Base-by-base conservation (phyloP, 1,140 invertebrate species). In the Pogonognathellus flavescens region DNA sequence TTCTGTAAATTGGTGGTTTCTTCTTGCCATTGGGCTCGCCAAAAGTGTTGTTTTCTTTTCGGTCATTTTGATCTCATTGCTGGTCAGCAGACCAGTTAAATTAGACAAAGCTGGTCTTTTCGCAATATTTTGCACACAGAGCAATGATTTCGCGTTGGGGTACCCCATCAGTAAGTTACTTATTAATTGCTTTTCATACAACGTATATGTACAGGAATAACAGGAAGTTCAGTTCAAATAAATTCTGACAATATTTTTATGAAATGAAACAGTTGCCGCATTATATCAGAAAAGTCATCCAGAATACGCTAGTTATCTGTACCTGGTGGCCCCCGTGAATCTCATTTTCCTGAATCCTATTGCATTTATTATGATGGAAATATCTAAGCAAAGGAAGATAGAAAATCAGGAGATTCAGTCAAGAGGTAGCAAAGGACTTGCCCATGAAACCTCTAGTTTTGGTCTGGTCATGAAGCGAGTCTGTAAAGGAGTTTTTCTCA, bases 61-160 rank as follows among this genome's bases (percentile, higher is more conserved):
- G 41, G 97, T 99, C 7, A 92, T 95, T 13, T 89, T 95, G 25
- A 92, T 98, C 14, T 96, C 95, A 4, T 88, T 97, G 81, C 89
- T 98, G 49, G 93, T 97, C 18, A 94, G 94, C 9, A 94, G 94
- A 90, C 95, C 96, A 9, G 90, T 94, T 7, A 95, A 97, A 91
- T 93, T 95, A 85, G 96, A 95, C 14, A 93, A 94, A 89, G 96
- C 96, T 82, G 97, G 97, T 16, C 92, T 99, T 22, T 97, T 96
- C 93, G 96, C 96, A 25, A 99, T 99, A 89, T 98, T 99, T 91
- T 96, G 95, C 72, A 99, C 97, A 0, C 97, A 99, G 90, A 98
- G 96, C 90, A 99, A 99, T 93, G 98, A 99, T 91, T 99, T 99
- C 93, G 98, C 98, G 72, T 94, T 99, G 88, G 97, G 97, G 85